phyloP scores from a whole-genome alignment of 2,888 invertebrate species.

The Tipula helvola region DNA sequence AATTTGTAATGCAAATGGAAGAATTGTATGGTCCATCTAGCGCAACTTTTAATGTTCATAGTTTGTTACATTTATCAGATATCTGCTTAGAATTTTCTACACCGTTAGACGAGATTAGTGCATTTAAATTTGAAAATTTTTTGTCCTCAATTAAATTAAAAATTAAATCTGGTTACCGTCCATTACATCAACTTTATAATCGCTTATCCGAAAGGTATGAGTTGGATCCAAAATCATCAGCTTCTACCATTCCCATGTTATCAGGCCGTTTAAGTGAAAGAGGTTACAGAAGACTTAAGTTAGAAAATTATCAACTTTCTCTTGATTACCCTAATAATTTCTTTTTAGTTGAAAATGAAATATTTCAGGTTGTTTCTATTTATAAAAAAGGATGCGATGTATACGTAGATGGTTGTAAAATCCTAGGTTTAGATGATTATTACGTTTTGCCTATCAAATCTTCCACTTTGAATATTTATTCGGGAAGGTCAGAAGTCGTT shows the following conservation, averaged over 20 bases:
- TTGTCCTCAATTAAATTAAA: background rate
- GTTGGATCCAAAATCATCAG: background rate
- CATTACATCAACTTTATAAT: background rate
- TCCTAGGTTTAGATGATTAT: background rate
- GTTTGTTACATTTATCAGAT: background rate
- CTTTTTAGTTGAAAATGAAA: background rate
- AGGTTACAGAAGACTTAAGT: background rate
- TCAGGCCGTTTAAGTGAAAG: background rate
- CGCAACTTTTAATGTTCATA: background rate
- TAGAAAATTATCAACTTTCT: background rate
- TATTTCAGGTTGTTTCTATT: background rate
- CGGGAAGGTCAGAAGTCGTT: background rate
- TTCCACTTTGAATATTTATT: background rate
- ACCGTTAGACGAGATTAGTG: background rate
- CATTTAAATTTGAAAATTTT: background rate
- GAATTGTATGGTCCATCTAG: background rate
- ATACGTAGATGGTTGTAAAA: background rate
- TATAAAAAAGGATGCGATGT: background rate
- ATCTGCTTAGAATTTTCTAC: background rate
- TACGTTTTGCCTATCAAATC: background rate
- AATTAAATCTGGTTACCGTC: background rate
- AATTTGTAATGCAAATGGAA: background rate
- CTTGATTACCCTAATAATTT: background rate
- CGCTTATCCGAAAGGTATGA: background rate
- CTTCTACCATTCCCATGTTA: background rate